Conservation (phyloP, 2,888 invertebrate genomes). For the Trissonchulus sp. region DNA sequence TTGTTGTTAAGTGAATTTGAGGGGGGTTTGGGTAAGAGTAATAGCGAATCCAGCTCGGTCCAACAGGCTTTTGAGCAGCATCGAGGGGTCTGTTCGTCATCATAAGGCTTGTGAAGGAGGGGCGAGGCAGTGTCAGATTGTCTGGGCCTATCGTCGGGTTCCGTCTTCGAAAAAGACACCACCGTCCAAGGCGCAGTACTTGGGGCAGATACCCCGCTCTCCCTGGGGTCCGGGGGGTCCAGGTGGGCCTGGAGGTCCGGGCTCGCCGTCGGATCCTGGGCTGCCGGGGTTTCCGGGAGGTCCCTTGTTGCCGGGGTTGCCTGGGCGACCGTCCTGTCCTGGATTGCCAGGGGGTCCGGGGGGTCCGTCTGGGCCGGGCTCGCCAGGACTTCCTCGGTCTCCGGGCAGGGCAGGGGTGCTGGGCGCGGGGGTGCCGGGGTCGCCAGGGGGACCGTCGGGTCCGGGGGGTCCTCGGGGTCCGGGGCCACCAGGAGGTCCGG, state of each 20-base stretch:
- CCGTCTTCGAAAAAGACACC: constrained; percentile 26
- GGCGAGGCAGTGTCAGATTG: too few species aligned
- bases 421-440: constrained; percentile 16
- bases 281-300: not conserved
- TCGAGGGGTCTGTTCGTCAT: too few species aligned
- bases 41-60: too few species aligned
- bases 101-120: too few species aligned
- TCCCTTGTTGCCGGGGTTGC: constrained; percentile 11
- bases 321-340: not conserved
- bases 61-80: too few species aligned
- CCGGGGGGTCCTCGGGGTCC: constrained; percentile 10
- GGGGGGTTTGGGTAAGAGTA: too few species aligned
- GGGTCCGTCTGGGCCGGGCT: constrained; percentile 37
- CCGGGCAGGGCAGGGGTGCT: constrained; percentile 42
- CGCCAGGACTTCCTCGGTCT: constrained; percentile 36
- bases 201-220: constrained; percentile 23
- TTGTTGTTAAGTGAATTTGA: too few species aligned
- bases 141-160: constrained; percentile 21
- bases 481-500: not conserved
- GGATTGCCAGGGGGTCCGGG: constrained; percentile 28
- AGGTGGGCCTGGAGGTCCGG: not conserved
- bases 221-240: not conserved
- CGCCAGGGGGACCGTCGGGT: constrained; percentile 16
- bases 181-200: constrained; percentile 25
- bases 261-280: not conserved